phyloP scores from a whole-genome alignment of 2,113 vertebrate species.

The Argyrosomus japonicus region DNA sequence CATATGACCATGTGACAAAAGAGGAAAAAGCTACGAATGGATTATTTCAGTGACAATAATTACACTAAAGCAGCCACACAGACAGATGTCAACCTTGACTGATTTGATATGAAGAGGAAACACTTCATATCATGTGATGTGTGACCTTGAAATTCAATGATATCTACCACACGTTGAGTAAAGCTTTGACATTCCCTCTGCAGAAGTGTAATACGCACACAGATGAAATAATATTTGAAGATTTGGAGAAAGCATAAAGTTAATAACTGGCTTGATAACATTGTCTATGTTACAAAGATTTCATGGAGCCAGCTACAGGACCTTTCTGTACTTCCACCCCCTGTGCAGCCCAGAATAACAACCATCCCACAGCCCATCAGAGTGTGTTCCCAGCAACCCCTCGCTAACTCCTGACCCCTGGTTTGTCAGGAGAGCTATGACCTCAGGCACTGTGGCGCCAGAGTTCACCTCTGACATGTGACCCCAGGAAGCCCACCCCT shows the following conservation, averaged over 20 bases:
- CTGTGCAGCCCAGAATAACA: constrained; percentile 49
- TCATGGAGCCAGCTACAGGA: background rate
- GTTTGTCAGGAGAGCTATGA: constrained; percentile 51
- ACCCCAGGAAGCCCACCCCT: constrained; percentile 59
- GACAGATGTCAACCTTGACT: background rate
- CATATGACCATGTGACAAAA: background rate
- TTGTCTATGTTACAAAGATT: background rate
- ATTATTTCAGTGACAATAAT: background rate
- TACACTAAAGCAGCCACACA: background rate
- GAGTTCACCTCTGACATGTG: constrained; percentile 66
- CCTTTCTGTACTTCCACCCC: constrained; percentile 11
- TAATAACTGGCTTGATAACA: background rate
- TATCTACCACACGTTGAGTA: background rate
- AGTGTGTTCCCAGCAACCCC: constrained; percentile 50
- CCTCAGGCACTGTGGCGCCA: constrained; percentile 68
- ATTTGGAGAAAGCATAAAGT: background rate
- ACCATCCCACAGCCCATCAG: constrained; percentile 18
- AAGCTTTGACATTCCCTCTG: background rate
- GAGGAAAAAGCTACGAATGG: background rate
- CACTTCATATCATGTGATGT: background rate
- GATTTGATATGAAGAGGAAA: background rate
- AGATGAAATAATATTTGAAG: background rate
- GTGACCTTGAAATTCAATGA: background rate
- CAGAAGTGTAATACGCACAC: background rate
- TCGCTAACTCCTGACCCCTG: constrained; percentile 60